A percentile compares a stretch with the other conserved stretches of the same genome.
These are phyloP conservation scores for Cephus pulcher DNA, from an alignment of 2,888 invertebrate genomes.

Conservation along the genomic window DNA sequence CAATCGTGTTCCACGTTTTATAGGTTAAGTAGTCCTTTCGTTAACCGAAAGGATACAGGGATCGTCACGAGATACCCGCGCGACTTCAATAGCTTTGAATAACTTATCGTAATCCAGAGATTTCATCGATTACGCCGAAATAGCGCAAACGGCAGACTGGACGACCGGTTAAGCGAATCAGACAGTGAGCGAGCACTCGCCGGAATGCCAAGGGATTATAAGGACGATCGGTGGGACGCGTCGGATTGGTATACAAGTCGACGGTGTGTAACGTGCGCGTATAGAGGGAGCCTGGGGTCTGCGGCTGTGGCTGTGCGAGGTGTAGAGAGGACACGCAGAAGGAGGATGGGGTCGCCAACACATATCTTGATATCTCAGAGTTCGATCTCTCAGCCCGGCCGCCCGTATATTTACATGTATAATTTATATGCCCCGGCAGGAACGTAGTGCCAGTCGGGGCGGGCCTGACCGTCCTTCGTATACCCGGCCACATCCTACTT, in stretches of 20 bases:
- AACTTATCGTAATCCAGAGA: background rate
- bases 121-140: background rate
- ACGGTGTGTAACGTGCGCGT: background rate
- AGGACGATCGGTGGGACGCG: background rate
- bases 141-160: background rate
- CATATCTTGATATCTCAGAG: conserved; percentile 57
- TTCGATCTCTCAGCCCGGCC: conserved; percentile 54
- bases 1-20: background rate
- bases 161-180: background rate
- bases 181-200: background rate
- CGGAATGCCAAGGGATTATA: background rate
- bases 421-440: conserved; percentile 59
- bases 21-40: background rate
- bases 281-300: background rate
- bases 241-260: background rate
- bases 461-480: conserved; percentile 23
- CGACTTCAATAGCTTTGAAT: background rate
- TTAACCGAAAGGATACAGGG: background rate
- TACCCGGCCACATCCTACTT: background rate
- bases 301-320: background rate
- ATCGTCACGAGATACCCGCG: background rate
- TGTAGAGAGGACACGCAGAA: conserved; percentile 11
- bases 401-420: conserved; percentile 64
- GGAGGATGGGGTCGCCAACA: conserved; percentile 43
- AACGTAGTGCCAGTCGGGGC: conserved; percentile 38